Conservation (phyloP, 2,113 vertebrate genomes). For the Etheostoma spectabile region DNA sequence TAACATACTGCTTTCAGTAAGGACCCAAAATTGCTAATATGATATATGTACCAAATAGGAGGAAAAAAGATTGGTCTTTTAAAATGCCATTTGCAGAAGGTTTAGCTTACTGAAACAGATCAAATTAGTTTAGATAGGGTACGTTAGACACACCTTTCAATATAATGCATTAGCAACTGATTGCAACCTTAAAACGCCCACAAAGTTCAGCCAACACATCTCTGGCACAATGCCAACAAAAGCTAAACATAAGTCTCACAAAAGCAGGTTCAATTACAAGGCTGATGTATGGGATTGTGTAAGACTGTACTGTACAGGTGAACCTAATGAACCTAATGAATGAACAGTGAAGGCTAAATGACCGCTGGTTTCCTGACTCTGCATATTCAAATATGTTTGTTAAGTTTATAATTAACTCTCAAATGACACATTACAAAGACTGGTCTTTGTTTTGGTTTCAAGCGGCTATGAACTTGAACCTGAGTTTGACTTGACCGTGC, state of each 20-base stretch:
- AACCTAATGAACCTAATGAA: not conserved
- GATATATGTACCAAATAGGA: not conserved
- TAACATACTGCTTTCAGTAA: not conserved
- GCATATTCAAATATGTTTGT: not conserved
- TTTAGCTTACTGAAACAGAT: not conserved
- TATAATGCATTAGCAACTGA: not conserved
- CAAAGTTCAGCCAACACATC: not conserved
- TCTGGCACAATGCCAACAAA: not conserved
- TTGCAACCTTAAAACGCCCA: not conserved
- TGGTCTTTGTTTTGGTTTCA: not conserved
- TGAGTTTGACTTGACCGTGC: too few relatives aligned
- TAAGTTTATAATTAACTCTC: not conserved
- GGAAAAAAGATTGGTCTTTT: not conserved
- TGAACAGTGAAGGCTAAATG: not conserved
- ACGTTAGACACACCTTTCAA: not conserved
- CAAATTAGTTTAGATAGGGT: not conserved
- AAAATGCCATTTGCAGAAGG: not conserved
- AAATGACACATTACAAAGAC: not conserved
- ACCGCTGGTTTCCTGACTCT: conserved; percentile 1
- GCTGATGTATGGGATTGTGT: too few relatives aligned
- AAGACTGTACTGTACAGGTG: not conserved
- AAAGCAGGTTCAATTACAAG: not conserved
- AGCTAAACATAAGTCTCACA: not conserved
- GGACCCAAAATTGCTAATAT: not conserved
- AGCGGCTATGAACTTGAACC: too few relatives aligned